A percentile compares a stretch with the other conserved stretches of the same genome.
Evolutionary conservation across 2,888 invertebrate genomes (phyloP).

Genomic region (Apotomis betuletana): DNA sequence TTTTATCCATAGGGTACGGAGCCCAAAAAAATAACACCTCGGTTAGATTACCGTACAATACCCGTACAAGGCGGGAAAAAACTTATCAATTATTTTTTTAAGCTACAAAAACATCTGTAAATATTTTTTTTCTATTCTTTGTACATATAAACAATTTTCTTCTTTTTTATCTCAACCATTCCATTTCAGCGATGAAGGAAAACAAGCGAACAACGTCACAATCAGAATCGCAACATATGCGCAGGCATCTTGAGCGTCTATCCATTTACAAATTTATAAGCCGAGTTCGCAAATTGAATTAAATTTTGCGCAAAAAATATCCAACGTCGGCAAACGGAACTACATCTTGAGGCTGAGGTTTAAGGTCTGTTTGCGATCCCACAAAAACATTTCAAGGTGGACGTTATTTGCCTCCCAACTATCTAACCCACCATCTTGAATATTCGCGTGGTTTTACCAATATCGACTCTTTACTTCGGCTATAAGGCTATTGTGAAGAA

Average conservation of each 20-base stretch:
- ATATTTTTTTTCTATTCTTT: too few relatives aligned
- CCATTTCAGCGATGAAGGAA: background rate
- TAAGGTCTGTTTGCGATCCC: background rate
- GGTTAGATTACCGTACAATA: too few relatives aligned
- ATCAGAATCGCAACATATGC: constrained; percentile 9
- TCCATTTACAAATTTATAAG: constrained; percentile 36
- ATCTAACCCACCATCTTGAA: constrained; percentile 11
- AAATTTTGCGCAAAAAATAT: constrained; percentile 35
- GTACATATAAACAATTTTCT: too few relatives aligned
- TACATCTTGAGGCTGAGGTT: background rate
- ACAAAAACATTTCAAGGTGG: background rate
- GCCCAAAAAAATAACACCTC: too few relatives aligned
- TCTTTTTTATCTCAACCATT: too few relatives aligned
- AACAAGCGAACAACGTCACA: background rate
- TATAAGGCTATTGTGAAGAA: background rate
- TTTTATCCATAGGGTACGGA: too few relatives aligned
- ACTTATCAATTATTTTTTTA: too few relatives aligned
- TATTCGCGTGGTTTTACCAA: background rate
- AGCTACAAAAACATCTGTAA: too few relatives aligned
- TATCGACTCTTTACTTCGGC: background rate
- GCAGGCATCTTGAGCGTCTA: constrained; percentile 9
- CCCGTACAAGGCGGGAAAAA: too few relatives aligned
- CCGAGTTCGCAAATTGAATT: constrained; percentile 32
- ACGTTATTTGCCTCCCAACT: constrained; percentile 27
- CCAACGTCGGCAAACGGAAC: background rate